Base-by-base conservation (phyloP, 2,113 vertebrate genomes). In the Leiothrix lutea region DNA sequence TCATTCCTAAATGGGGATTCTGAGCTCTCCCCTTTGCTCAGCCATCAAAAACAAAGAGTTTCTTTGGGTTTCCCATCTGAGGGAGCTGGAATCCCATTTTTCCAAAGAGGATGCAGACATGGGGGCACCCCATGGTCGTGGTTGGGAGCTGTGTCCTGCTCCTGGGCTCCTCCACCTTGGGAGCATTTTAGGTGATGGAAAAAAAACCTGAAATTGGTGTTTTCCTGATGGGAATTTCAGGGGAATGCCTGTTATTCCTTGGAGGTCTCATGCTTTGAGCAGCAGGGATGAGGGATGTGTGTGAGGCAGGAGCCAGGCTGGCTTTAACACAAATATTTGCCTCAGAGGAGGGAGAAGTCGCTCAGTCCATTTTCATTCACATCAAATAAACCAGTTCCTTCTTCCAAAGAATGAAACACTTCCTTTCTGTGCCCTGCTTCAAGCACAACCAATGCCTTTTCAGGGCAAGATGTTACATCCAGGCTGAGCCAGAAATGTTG, bases 381-480 rank as follows among this genome's bases (percentile, higher is more conserved):
- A 51, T 78, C 33, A 64, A 38, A 81, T 44, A 65, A 56, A 54
- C 44, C 45, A 31, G 7, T 60, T 50, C 64, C 50, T 40, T 38
- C 28, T 94, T 72, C 84, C 62, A 74, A 58, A 62, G 75, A 88
- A 53, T 5, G 5, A 53, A 92, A 66, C 38, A 2, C 29, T 91
- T 91, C 94, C 79, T 51, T 61, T 77, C 60, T n/a, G 9, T 90
- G 82, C 82, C 73, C 61, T 50, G 33, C 40, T 60, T 79, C 57
- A 62, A 95, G 64, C 69, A 48, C 61, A 81, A 16, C 77, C 56
- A 33, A 35, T 79, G 83, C 80, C 61, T 89, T 91, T 86, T 69
- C 73, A 69, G 86, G 84, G 57, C 62, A 89, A 64, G 72, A 65
- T 81, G 11, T 87, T 87, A 35, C 81, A 73, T 21, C 4, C 4